Percentiles rank a stretch among this genome's conserved stretches.
phyloP scores from a whole-genome alignment of 2,888 invertebrate genomes.

The Machimus atricapillus region DNA sequence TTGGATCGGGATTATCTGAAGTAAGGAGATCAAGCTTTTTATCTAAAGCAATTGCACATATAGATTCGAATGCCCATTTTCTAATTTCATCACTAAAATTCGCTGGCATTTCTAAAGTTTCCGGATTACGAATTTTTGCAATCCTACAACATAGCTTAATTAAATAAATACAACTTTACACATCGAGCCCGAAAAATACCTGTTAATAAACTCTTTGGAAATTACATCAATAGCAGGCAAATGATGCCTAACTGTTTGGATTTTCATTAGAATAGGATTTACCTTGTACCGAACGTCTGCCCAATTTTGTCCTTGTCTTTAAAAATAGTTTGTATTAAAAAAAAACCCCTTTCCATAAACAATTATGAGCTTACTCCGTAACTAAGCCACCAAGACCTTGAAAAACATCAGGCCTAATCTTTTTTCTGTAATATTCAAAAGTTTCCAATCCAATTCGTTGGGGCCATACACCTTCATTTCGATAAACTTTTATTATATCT shows the following conservation, averaged over 20 bases:
- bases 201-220: constrained; percentile 54
- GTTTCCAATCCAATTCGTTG: constrained; percentile 60
- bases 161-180: not conserved
- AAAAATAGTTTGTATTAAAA: constrained; percentile 46
- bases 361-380: constrained; percentile 52
- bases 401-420: constrained; percentile 60
- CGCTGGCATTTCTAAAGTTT: constrained; percentile 50
- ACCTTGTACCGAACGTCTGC: constrained; percentile 69
- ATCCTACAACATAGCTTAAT: constrained; percentile 49
- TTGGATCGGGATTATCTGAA: constrained; percentile 50
- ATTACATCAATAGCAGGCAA: constrained; percentile 54
- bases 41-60: constrained; percentile 60
- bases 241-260: constrained; percentile 54
- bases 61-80: constrained; percentile 69
- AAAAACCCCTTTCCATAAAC: constrained; percentile 48
- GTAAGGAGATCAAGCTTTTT: constrained; percentile 54
- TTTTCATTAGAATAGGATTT: constrained; percentile 57
- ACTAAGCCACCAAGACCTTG: constrained; percentile 55
- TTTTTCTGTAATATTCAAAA: constrained; percentile 61
- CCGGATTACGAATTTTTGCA: constrained; percentile 50
- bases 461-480: constrained; percentile 57
- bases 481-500: constrained; percentile 49
- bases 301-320: constrained; percentile 72
- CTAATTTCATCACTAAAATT: constrained; percentile 65
- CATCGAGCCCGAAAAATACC: constrained; percentile 47